These are phyloP conservation scores for Chloebia gouldiae DNA, from an alignment of 2,113 vertebrate species.

Conservation along the genomic window DNA sequence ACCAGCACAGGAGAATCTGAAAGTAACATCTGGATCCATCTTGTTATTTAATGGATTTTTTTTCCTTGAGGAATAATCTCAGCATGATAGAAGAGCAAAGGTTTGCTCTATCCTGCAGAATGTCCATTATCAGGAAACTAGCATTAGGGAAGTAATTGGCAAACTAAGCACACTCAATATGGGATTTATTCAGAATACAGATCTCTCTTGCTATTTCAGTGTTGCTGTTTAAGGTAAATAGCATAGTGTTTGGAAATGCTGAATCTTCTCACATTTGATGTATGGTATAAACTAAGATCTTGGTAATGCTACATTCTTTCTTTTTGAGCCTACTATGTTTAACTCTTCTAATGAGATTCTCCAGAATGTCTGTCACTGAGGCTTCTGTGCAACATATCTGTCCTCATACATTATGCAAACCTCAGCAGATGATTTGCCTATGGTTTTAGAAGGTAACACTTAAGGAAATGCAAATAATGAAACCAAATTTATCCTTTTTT, in stretches of 20 bases:
- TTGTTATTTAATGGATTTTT: neutral
- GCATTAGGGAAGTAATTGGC: neutral
- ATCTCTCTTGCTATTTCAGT: neutral
- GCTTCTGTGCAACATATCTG: neutral
- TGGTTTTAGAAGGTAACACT: neutral
- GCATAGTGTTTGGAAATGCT: neutral
- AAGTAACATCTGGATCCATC: neutral
- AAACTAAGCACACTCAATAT: neutral
- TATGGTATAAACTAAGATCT: neutral
- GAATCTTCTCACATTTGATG: neutral
- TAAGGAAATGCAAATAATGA: neutral
- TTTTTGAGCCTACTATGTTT: neutral
- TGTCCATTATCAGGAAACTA: neutral
- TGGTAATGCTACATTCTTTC: neutral
- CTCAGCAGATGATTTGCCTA: neutral
- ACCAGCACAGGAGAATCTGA: neutral
- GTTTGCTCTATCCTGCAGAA: neutral
- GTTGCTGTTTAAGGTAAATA: neutral
- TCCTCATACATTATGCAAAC: neutral
- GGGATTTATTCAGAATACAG: neutral
- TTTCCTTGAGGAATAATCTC: neutral
- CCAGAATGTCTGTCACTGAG: neutral
- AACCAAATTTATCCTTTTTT: neutral
- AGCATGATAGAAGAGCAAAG: neutral
- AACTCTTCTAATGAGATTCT: neutral